Evolutionary conservation across 2,113 vertebrate species (phyloP).

Genomic region (Thomomys bottae): DNA sequence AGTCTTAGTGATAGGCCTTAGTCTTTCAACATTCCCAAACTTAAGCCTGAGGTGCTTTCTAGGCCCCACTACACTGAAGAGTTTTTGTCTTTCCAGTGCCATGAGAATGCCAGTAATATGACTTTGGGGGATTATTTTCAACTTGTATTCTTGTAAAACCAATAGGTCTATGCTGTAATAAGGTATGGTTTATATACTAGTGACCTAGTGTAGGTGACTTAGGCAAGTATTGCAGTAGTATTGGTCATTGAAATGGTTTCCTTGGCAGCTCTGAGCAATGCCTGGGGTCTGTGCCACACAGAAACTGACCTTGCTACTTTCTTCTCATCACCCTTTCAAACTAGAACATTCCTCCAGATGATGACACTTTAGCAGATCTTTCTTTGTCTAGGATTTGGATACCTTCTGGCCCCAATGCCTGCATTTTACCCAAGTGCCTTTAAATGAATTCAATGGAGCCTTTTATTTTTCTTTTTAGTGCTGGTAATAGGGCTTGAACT

Average conservation of each 20-base stretch:
- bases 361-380: not conserved
- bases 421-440: not conserved
- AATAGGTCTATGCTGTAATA: too few species aligned
- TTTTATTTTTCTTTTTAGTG: too few species aligned
- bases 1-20: not conserved
- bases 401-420: not conserved
- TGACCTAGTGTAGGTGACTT: not conserved
- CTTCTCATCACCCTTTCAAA: not conserved
- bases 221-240: not conserved
- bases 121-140: not conserved
- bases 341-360: not conserved
- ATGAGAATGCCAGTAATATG: not conserved
- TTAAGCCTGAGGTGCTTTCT: not conserved
- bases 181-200: too few species aligned
- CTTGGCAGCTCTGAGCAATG: not conserved
- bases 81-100: not conserved
- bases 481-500: too few species aligned
- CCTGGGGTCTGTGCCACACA: not conserved
- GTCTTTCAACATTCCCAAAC: not conserved
- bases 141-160: not conserved
- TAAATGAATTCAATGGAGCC: not conserved
- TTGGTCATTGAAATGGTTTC: not conserved
- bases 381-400: not conserved
- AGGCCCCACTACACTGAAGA: not conserved
- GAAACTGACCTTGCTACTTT: not conserved